A percentile compares a stretch with the other conserved stretches of the same genome.
phyloP scores from a whole-genome alignment of 1,140 invertebrate species.

The Nymphalis io region DNA sequence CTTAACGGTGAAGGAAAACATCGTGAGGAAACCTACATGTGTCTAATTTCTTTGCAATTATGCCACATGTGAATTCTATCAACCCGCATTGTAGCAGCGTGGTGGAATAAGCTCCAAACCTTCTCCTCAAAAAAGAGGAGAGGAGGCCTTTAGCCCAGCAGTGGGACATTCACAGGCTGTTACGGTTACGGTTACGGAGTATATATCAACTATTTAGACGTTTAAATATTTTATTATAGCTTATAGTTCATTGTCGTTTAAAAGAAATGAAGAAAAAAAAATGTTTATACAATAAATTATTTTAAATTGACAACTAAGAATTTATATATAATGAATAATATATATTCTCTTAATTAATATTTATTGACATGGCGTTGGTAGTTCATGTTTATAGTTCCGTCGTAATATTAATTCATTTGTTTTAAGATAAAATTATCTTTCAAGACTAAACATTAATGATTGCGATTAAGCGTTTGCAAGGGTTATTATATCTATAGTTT shows the following conservation, averaged over 20 bases:
- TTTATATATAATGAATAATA: conserved; percentile 3
- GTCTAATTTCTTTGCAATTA: too few species aligned
- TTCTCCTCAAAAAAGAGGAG: too few species aligned
- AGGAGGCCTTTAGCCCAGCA: too few species aligned
- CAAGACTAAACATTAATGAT: background rate
- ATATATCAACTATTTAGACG: too few species aligned
- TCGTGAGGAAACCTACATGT: too few species aligned
- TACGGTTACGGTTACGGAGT: too few species aligned
- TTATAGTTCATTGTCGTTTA: background rate
- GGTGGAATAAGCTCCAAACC: too few species aligned
- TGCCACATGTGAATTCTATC: too few species aligned
- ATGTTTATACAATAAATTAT: conserved; percentile 11
- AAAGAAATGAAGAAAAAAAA: background rate
- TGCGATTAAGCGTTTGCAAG: background rate
- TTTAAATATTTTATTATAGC: too few species aligned
- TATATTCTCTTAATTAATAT: conserved; percentile 2
- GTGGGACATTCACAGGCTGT: too few species aligned
- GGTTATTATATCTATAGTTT: background rate
- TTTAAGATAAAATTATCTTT: conserved; percentile 8
- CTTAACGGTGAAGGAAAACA: too few species aligned
- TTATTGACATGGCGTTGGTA: background rate
- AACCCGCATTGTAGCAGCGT: too few species aligned
- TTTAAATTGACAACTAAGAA: conserved; percentile 19
- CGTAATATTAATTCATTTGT: conserved; percentile 2
- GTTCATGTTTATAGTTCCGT: background rate